Conservation (phyloP, 2,888 invertebrate genomes). For the Xestia xanthographa region DNA sequence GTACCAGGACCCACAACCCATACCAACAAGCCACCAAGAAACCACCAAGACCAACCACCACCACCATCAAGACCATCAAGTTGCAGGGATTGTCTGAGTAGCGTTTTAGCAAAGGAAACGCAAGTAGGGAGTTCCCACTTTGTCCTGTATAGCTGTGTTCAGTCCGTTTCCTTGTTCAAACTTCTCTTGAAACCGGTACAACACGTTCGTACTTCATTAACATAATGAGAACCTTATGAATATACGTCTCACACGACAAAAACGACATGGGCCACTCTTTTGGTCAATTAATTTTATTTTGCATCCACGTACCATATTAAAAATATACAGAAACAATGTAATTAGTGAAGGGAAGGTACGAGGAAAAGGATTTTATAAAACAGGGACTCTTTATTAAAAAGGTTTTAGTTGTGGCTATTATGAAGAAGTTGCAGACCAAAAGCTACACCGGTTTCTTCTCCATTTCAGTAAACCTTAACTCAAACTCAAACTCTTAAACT, state of each 20-base stretch:
- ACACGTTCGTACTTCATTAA: constrained; percentile 52
- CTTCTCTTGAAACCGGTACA: background rate
- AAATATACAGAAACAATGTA: constrained; percentile 19
- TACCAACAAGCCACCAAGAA: too few relatives aligned
- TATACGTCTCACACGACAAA: constrained; percentile 17
- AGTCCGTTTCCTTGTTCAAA: constrained; percentile 20
- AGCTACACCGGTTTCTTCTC: background rate
- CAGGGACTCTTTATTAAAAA: background rate
- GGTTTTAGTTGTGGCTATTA: background rate
- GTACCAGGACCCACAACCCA: too few relatives aligned
- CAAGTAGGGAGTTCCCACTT: background rate
- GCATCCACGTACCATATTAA: constrained; percentile 9
- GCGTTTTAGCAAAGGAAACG: background rate
- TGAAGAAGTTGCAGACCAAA: background rate
- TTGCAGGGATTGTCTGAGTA: background rate
- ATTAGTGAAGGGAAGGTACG: constrained; percentile 12
- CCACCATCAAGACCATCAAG: too few relatives aligned
- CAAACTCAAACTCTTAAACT: too few relatives aligned
- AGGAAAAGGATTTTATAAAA: background rate
- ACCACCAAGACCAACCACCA: too few relatives aligned
- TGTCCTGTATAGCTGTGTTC: background rate
- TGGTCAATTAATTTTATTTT: constrained; percentile 39
- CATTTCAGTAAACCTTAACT: background rate
- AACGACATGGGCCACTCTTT: constrained; percentile 35
- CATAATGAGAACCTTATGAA: constrained; percentile 45